Conservation (phyloP, 2,888 invertebrate species). For the Rhagonycha fulva region DNA sequence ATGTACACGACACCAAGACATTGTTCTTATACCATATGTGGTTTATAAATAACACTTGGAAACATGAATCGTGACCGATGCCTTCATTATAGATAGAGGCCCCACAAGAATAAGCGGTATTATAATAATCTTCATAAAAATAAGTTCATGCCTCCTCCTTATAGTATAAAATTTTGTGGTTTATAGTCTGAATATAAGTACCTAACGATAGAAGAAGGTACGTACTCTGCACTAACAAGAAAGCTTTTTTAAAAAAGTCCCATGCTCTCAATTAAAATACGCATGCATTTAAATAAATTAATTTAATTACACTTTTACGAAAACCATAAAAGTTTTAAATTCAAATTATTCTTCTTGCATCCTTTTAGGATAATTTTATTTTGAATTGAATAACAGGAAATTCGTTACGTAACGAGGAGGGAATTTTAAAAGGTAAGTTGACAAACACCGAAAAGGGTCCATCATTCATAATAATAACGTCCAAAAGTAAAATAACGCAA, state of each 20-base stretch:
- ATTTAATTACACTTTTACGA: not conserved
- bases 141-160: conserved; percentile 19
- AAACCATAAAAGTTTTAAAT: not conserved
- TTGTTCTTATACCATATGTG: conserved; percentile 39
- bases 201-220: not conserved
- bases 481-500: not conserved
- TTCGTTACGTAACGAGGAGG: not conserved
- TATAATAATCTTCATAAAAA: conserved; percentile 32
- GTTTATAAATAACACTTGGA: conserved; percentile 41
- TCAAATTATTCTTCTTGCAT: not conserved
- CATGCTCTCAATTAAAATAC: not conserved
- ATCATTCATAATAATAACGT: not conserved
- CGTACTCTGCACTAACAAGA: not conserved
- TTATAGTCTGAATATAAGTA: conserved; percentile 4
- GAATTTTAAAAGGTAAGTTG: not conserved
- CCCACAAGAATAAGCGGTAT: conserved; percentile 33
- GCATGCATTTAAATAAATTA: not conserved
- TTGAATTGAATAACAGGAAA: not conserved
- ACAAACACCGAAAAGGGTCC: not conserved
- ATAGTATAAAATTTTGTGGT: conserved; percentile 17
- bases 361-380: not conserved
- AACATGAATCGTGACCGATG: conserved; percentile 39
- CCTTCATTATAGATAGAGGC: conserved; percentile 38
- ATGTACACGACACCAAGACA: conserved; percentile 41
- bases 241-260: not conserved